Conservation (phyloP, 2,113 vertebrate species). For the Dolichotis patagonum region DNA sequence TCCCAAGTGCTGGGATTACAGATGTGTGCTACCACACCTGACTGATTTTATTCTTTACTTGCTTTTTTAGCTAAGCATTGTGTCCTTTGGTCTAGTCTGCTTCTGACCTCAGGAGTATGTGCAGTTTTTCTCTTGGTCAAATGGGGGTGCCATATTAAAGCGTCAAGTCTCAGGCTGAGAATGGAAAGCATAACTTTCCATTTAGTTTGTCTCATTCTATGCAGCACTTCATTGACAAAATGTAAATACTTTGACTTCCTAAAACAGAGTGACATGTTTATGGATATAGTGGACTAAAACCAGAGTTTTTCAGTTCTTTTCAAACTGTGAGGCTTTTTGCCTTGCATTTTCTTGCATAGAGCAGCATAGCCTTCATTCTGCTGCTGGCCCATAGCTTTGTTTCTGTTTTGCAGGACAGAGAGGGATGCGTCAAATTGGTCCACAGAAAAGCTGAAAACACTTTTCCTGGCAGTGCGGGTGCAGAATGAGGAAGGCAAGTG, state of each 20-base stretch:
- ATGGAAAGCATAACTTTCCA: neutral
- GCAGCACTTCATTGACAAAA: neutral
- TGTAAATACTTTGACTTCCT: neutral
- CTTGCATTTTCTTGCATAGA: neutral
- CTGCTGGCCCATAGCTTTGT: neutral
- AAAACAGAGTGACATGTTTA: neutral
- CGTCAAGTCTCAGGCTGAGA: neutral
- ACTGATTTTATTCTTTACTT: neutral
- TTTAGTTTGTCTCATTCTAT: neutral
- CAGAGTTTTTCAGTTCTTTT: neutral
- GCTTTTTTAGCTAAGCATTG: neutral
- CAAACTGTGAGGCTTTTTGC: neutral
- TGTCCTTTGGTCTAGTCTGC: neutral
- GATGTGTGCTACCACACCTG: neutral
- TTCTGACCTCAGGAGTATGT: neutral
- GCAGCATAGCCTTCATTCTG: neutral
- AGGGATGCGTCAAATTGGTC: conserved; percentile 98
- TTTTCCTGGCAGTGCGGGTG: conserved; percentile 91
- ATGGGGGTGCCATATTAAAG: conserved; percentile 6
- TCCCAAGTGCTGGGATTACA: neutral
- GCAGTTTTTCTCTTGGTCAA: conserved; percentile 41
- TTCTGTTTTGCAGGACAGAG: conserved; percentile 92
- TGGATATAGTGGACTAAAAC: neutral
- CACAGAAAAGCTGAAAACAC: conserved; percentile 93
- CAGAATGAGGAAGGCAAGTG: conserved; percentile 92